Conservation (phyloP, 2,888 invertebrate genomes). For the Agrochola lychnidis region DNA sequence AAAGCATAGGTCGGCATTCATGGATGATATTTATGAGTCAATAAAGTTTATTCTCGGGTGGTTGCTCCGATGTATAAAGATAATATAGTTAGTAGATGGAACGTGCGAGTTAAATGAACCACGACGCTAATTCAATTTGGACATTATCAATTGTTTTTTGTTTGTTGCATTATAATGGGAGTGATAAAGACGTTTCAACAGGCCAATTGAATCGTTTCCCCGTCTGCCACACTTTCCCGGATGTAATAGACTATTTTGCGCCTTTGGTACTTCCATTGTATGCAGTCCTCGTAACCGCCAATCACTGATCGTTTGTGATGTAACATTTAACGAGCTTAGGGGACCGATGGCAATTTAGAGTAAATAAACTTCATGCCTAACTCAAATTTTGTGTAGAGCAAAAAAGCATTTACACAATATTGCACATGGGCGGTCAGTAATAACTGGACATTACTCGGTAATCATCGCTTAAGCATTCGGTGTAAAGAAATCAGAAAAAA, state of each 20-base stretch:
- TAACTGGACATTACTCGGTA: constrained; percentile 43
- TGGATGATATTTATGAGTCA: constrained; percentile 75
- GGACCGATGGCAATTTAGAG: constrained; percentile 68
- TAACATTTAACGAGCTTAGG: constrained; percentile 76
- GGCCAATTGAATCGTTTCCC: constrained; percentile 74
- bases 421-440: constrained; percentile 35
- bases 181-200: constrained; percentile 62
- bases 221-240: constrained; percentile 80
- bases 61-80: constrained; percentile 54
- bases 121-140: constrained; percentile 49
- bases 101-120: constrained; percentile 58
- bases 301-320: constrained; percentile 73
- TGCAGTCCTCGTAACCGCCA: constrained; percentile 75
- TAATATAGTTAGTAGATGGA: constrained; percentile 34
- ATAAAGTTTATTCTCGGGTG: constrained; percentile 60
- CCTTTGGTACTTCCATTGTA: constrained; percentile 76
- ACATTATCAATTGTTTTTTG: constrained; percentile 63
- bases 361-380: constrained; percentile 62
- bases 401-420: constrained; percentile 42
- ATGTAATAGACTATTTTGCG: constrained; percentile 77
- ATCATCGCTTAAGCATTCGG: constrained; percentile 40
- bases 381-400: constrained; percentile 37
- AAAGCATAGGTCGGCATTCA: constrained; percentile 73
- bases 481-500: constrained; percentile 34
- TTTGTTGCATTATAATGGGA: constrained; percentile 63